Evolutionary conservation across 2,888 invertebrate species (phyloP).

Genomic region (Euplagia quadripunctaria): DNA sequence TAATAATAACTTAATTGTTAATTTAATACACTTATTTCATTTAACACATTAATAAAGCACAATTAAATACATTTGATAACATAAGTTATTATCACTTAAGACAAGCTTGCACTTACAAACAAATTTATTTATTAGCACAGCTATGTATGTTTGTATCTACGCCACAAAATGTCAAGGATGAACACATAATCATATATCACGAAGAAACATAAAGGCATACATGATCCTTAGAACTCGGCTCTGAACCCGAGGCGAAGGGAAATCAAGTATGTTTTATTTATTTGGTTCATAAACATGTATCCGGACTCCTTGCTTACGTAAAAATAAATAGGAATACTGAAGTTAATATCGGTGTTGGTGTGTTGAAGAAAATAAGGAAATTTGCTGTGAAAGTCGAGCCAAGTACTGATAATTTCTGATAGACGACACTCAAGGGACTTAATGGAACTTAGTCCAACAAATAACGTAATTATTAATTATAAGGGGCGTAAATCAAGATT

Average conservation of each 20-base stretch:
- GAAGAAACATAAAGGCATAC: background rate
- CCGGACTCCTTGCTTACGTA: slow-evolving; percentile 6
- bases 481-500: background rate
- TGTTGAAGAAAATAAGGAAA: background rate
- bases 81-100: too few relatives aligned
- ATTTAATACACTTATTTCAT: too few relatives aligned
- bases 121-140: too few relatives aligned
- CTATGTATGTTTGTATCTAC: background rate
- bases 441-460: too few relatives aligned
- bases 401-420: background rate
- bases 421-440: background rate
- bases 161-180: background rate
- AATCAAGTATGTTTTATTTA: slow-evolving; percentile 41
- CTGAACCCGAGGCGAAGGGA: slow-evolving; percentile 18
- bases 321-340: background rate
- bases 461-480: background rate
- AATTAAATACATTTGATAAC: too few relatives aligned
- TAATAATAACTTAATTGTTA: too few relatives aligned
- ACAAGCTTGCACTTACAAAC: too few relatives aligned
- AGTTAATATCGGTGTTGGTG: background rate
- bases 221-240: slow-evolving; percentile 16
- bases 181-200: background rate
- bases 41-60: too few relatives aligned
- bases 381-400: background rate
- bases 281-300: slow-evolving; percentile 7